Base-by-base conservation (phyloP, 2,888 invertebrate genomes). In the Melanophora roralis region DNA sequence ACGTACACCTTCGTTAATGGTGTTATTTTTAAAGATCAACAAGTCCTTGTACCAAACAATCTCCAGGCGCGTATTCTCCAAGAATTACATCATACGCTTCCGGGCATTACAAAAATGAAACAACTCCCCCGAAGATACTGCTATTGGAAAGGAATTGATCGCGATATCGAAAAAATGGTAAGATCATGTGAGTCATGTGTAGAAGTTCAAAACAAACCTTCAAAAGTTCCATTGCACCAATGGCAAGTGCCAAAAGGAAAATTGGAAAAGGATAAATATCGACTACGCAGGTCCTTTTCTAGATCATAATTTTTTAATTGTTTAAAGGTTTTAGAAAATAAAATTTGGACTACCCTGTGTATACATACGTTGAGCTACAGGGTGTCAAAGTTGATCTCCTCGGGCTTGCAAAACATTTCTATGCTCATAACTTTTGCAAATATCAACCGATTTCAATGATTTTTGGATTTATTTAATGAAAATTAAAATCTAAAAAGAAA, bases 31-130 rank as follows among this genome's bases (percentile, higher is more conserved):
- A 80, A 81, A 81, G 81, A 69, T 12, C 57, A 81, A 59, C 69
- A 81, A 38, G 79, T 81, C 16, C 45, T 83, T 14, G 60, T 83
- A 51, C 82, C 82, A 51, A 68, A 27, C 27, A 73, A 8, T 3
- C 67, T 83, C 21, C 75, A 75, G 16, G 16, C 67, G 23, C 27
- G 47, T 45, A 53, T 85, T 27, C 60, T 84, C 8, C 23, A 68
- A 45, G 72, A 79, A 43, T 64, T 85, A 4, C 84, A 85, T 62
- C 59, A 51, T 14, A 69, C 82, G 8, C 85, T 86, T 72, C 73
- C 81, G 9, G 86, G 86, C 11, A 83, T 86, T 6, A 83, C 83
- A 11, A 83, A 83, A 71, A 86, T 85, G 84, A 86, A 87, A 81
- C 82, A 83, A 27, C 59, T 85, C 8, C 85, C 85, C 0, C 45